These are phyloP conservation scores for Stenotaenia linearis DNA, from an alignment of 2,888 invertebrate genomes.

Conservation along the genomic window DNA sequence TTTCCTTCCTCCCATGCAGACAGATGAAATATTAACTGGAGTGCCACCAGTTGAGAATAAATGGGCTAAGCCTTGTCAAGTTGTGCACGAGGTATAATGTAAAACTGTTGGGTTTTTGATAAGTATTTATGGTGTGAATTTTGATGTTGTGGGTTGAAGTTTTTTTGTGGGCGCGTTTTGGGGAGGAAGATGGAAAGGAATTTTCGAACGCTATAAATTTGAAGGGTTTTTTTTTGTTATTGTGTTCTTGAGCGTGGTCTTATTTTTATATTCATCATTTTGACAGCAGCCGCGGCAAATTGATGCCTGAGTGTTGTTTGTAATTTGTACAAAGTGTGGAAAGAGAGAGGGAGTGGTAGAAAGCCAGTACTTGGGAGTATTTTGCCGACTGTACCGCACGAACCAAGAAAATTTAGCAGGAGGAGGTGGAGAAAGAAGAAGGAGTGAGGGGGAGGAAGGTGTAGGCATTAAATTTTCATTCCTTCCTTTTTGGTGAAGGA, in stretches of 20 bases:
- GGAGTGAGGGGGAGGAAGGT: background rate
- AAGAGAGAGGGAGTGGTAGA: background rate
- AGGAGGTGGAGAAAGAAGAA: too few relatives aligned
- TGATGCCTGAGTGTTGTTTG: background rate
- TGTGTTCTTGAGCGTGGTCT: background rate
- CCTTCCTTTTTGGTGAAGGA: background rate
- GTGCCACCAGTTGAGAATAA: background rate
- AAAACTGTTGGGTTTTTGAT: background rate
- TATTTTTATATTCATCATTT: background rate
- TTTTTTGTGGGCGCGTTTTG: background rate
- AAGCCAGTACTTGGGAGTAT: background rate
- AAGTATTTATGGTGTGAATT: background rate
- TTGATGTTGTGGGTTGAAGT: background rate
- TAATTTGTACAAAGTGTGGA: background rate
- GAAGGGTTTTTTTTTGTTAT: background rate
- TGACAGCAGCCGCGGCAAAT: background rate
- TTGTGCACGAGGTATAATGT: background rate
- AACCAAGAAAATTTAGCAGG: too few relatives aligned
- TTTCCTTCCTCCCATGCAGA: background rate
- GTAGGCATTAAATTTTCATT: background rate
- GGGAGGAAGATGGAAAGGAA: background rate
- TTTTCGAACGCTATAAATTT: background rate
- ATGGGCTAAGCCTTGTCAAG: background rate
- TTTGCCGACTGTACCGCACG: background rate
- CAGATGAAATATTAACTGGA: background rate